Percentiles rank a stretch among this genome's conserved stretches.
Conservation (phyloP, 2,113 vertebrate species). For the Raja brachyura region DNA sequence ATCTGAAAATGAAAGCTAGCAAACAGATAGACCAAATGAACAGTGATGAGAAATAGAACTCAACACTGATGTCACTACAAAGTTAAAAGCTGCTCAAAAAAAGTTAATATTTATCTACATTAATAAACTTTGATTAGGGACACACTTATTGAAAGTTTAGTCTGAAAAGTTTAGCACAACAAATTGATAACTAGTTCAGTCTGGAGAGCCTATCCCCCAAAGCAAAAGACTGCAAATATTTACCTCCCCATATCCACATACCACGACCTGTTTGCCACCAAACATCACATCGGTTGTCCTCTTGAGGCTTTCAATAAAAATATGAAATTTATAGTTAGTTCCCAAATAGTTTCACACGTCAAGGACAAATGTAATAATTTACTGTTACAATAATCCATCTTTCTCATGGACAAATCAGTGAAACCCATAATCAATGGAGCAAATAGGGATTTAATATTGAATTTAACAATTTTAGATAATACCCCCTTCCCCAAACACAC, state of each 20-base stretch:
- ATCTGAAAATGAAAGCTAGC: not conserved
- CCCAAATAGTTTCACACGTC: not conserved
- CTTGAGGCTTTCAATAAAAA: slow-evolving; percentile 66
- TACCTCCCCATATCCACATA: slow-evolving; percentile 97
- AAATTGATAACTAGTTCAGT: not conserved
- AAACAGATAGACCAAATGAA: not conserved
- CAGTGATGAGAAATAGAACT: not conserved
- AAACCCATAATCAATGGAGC: not conserved
- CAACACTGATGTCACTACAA: not conserved
- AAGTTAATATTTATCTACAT: not conserved
- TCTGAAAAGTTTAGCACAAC: not conserved
- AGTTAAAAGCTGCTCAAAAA: not conserved
- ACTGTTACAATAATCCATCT: not conserved
- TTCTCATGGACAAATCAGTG: not conserved
- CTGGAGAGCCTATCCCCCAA: not conserved
- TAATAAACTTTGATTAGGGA: not conserved
- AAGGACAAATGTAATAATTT: not conserved
- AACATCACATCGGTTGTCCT: slow-evolving; percentile 98
- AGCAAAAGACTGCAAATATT: slow-evolving; percentile 44
- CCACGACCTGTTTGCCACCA: slow-evolving; percentile 95
- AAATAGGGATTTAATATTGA: not conserved
- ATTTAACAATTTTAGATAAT: no score
- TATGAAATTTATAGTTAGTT: slow-evolving; percentile 1
- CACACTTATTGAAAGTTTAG: not conserved
- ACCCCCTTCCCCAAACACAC: no score